A percentile compares a stretch with the other conserved stretches of the same genome.
Evolutionary conservation across 2,113 vertebrate genomes (phyloP).

Genomic region (Gobiocypris rarus): DNA sequence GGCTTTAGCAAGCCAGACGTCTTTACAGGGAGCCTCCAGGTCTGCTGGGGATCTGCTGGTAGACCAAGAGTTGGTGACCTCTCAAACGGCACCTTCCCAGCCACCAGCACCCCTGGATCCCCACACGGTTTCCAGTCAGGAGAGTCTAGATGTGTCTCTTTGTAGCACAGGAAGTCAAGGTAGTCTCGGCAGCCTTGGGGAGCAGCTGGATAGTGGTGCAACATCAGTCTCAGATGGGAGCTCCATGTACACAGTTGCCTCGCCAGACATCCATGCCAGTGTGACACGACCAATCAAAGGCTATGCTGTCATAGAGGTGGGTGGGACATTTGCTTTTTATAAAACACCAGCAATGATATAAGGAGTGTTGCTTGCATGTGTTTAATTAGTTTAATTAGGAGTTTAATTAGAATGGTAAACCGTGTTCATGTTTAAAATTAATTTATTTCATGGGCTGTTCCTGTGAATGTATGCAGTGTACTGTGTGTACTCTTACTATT

Average conservation of each 20-base stretch:
- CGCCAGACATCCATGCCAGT: conserved; percentile 84
- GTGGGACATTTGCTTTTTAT: background rate
- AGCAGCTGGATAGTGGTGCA: conserved; percentile 86
- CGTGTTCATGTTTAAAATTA: background rate
- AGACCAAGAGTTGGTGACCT: conserved; percentile 82
- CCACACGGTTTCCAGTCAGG: conserved; percentile 91
- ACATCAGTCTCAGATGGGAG: conserved; percentile 84
- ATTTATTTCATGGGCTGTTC: background rate
- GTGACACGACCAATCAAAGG: conserved; percentile 89
- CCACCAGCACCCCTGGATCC: conserved; percentile 81
- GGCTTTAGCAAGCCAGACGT: conserved; percentile 92
- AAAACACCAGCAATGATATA: background rate
- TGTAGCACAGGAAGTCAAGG: conserved; percentile 94
- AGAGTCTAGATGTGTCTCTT: conserved; percentile 92
- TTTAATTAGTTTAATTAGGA: too few relatives aligned
- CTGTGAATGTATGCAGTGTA: background rate
- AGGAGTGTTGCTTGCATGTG: background rate
- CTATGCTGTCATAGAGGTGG: conserved; percentile 96
- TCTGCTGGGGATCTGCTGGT: conserved; percentile 87
- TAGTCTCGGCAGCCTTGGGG: conserved; percentile 91
- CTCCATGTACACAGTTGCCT: conserved; percentile 88
- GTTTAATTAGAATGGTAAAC: too few relatives aligned
- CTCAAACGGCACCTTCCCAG: conserved; percentile 71
- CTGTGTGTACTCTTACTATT: too few relatives aligned
- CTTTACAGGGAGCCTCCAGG: conserved; percentile 86